Evolutionary conservation across 1,140 invertebrate genomes (phyloP), one percentile per base, ranked within the genome.

Genomic region (Trichomalopsis sarcophagae): DNA sequence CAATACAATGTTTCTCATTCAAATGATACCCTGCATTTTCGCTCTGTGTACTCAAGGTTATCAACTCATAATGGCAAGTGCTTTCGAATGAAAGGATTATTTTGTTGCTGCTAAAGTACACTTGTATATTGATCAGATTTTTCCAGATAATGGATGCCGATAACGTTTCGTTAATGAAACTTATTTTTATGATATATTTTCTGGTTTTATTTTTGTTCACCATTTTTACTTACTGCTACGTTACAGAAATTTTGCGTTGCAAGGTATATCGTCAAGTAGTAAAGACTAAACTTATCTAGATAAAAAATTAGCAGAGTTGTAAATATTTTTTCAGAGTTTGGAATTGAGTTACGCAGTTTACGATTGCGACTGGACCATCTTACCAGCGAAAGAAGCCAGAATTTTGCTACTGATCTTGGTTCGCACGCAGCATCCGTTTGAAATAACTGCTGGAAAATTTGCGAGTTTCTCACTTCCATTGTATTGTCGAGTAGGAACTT

Each of bases 401-500:
- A 71, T 84, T 69, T 69, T 86, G n/a, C 21, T 77, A n/a, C 27
- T 89, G n/a, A 87, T 91, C 44, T 89, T 90, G 85, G 86, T 89
- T 82, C 87, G 89, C 77, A 82, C 89, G 1, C 90, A 91, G 78
- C 40, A 82, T 81, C 90, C 90, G 9, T 87, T 91, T 44, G 71
- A 87, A 62, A 81, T 86, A 6, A 86, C 86, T 17, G 82, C 47
- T 73, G 86, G 86, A 62, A 86, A 86, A 86, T 86, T 84, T 55
- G 77, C 77, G 17, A 73, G 30, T 0, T 86, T 86, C 62, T 86
- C 86, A 50, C 85, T 94, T 1, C 88, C 90, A 30, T 90, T 93
- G 2, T 94, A 93, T 82, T 92, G 92, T 90, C 87, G 89, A 75
- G 94, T 94, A 89, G 87, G 91, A 78, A 55, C 50, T 30, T 40